Evolutionary conservation across 2,797 vertebrate species (phyloP), one percentile per base, ranked within the genome.

Genomic region (Amblyopsis hoosieri): DNA sequence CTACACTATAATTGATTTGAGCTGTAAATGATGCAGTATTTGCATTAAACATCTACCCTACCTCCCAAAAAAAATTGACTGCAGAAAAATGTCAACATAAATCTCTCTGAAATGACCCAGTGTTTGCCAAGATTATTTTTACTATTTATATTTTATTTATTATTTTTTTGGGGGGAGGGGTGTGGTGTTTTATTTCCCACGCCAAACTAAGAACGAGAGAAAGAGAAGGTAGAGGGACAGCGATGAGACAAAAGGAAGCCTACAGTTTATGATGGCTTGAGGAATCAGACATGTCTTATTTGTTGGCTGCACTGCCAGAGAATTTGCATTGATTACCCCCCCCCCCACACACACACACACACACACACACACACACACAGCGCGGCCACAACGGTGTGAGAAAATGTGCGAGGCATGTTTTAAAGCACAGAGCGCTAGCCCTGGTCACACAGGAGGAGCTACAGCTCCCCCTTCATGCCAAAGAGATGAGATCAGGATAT

Each of bases 261-360:
- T 42, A 31, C 33, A 54, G 53, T 95, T 93, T 92, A 92, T 91
- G 92, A 89, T 93, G 92, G 94, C 94, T 92, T 94, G 94, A 93
- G 95, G 94, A 95, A 94, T 95, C 93, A 86, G 91, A 94, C 94
- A 92, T 88, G 88, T 90, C 87, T 93, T 89, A 91, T 90, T 91
- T 92, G 87, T 85, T 93, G 91, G 90, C 94, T 90, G 91, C 90
- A 89, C 89, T 89, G 93, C 91, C 90, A 90, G 94, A 90, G 93
- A 96, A 95, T 98, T 97, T 98, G 94, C 95, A 95, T 96, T 94
- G 95, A 96, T 98, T 97, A 95, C 94, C 94, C 94, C 93, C 93
- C 93, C 94, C 19, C 19, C 23, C 17, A 17, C 17, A 17, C 17
- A 17, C 17, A 17, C 17, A 17, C 17, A 17, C 17, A 17, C 17